Evolutionary conservation across 2,888 invertebrate species (phyloP), one percentile per base, ranked within the genome.

Genomic region (Seira ritae): DNA sequence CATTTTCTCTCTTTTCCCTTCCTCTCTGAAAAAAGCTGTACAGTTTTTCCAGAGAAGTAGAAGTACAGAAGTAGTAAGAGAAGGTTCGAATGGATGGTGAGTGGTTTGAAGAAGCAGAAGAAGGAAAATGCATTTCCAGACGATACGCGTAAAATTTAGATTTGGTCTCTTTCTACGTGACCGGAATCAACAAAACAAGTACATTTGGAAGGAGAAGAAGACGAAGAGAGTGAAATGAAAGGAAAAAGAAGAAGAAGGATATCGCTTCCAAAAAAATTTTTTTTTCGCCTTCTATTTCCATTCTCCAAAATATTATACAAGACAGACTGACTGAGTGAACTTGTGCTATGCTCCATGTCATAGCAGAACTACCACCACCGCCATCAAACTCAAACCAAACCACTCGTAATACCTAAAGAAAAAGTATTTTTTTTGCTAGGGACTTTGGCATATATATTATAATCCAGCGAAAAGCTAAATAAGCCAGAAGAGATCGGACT

Each of bases 111-210:
- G 79, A 81, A 78, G 78, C 84, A 31, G 75, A 81, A 86, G 83
- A 83, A 85, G 86, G 86, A 85, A 87, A 87, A 87, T 87, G 87
- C 87, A 87, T 87, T 87, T 87, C 86, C 86, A 82, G 87, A 86
- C 85, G 85, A 86, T 87, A 87, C 87, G 87, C 87, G 87, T 87
- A 86, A 87, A 87, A 87, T 87, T 87, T 87, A 86, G 87, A 87
- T 87, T 87, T 86, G 86, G 87, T 86, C 87, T 86, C 85, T 86
- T 85, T 79, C 85, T 81, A 87, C 87, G 87, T 87, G 87, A 87
- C 86, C 86, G 84, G 87, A 87, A 87, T 87, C 83, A 85, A 73
- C 23, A 68, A 70, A 75, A 77, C 76, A 77, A 82, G 82, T 77
- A 77, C 72, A 82, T 77, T 72, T 82, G 76, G 72, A 74, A 76